Percentiles rank a stretch among this genome's conserved stretches.
phyloP scores from a whole-genome alignment of 2,797 vertebrate genomes.

The Tapera naevia region DNA sequence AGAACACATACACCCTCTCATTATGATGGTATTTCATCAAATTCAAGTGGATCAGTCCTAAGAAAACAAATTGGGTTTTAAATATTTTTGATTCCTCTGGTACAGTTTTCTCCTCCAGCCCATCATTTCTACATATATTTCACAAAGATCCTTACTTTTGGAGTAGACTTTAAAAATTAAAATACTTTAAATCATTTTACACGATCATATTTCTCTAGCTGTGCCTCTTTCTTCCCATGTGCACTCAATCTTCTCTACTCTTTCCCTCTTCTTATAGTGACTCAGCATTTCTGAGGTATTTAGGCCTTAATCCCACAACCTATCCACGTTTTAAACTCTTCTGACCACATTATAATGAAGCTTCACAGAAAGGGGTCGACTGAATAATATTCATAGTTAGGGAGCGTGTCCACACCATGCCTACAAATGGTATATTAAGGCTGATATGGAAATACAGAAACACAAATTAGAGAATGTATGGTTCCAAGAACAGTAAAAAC shows the following conservation, averaged over 20 bases:
- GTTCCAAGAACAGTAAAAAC: neutral
- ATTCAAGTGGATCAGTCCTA: neutral
- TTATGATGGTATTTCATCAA: neutral
- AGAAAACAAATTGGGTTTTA: neutral
- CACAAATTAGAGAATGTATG: neutral
- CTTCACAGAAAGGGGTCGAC: neutral
- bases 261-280: neutral
- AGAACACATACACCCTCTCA: neutral
- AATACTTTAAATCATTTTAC: neutral
- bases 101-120: neutral
- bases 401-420: neutral
- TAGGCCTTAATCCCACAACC: neutral
- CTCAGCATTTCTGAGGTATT: conserved; percentile 46
- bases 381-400: neutral
- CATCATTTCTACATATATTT: neutral
- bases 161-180: neutral
- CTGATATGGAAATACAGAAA: neutral
- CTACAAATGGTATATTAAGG: neutral
- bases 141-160: neutral
- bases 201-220: neutral
- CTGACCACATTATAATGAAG: neutral
- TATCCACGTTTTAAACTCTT: neutral
- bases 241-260: neutral
- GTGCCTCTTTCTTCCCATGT: neutral
- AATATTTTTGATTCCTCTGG: neutral